Evolutionary conservation across 2,113 vertebrate species (phyloP).

Genomic region (Psephotus haematonotus): DNA sequence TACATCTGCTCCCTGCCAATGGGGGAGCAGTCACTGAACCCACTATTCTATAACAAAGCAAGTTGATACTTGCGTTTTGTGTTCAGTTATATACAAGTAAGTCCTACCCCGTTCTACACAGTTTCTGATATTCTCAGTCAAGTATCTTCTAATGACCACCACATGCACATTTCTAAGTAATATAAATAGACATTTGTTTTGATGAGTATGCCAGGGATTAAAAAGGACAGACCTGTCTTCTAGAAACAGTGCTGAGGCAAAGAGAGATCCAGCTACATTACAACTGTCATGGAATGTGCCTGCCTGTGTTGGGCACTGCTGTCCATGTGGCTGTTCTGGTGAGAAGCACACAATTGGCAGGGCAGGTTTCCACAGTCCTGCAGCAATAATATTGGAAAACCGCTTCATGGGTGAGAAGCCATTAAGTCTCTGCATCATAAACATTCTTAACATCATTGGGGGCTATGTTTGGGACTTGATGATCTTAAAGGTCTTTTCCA

Average conservation of each 20-base stretch:
- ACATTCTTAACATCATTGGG: background rate
- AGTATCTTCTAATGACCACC: background rate
- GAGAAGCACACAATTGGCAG: background rate
- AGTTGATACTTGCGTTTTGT: background rate
- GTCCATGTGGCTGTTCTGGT: background rate
- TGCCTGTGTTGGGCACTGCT: background rate
- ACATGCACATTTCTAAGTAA: background rate
- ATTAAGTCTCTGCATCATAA: background rate
- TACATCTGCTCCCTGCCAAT: background rate
- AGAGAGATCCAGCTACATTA: background rate
- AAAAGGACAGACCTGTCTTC: background rate
- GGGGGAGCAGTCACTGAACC: background rate
- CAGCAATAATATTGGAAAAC: background rate
- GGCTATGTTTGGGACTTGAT: background rate
- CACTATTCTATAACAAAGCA: fast-evolving
- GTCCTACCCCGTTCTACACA: background rate
- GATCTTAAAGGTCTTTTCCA: background rate
- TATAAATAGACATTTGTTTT: background rate
- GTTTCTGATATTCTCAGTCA: background rate
- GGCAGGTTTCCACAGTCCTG: background rate
- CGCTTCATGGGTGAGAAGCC: background rate
- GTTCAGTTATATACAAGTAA: background rate
- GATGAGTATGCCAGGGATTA: background rate
- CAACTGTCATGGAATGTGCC: fast-evolving
- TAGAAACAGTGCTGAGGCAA: background rate